phyloP scores from a whole-genome alignment of 2,113 vertebrate genomes.

The Pipa parva region DNA sequence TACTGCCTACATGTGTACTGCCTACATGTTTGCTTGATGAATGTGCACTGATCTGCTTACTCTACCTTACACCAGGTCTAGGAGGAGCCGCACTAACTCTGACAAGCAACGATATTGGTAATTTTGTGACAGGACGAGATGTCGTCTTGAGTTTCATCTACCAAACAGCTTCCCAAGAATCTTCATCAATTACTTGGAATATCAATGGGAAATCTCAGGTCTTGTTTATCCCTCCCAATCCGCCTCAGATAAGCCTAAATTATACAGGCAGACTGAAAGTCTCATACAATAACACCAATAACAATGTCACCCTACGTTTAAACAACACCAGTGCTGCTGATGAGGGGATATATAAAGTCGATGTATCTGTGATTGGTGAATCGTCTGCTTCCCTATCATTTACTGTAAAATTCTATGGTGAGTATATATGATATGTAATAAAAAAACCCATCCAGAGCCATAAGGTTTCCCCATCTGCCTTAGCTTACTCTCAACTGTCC shows the following conservation, averaged over 20 bases:
- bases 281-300: too few species aligned
- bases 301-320: background rate
- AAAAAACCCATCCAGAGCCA: too few species aligned
- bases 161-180: too few species aligned
- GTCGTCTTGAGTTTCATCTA: background rate
- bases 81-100: background rate
- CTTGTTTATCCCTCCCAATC: background rate
- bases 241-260: rapidly evolving
- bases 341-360: background rate
- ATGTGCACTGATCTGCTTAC: too few species aligned
- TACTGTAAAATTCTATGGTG: slow-evolving; percentile 11
- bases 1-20: too few species aligned
- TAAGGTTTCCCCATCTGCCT: too few species aligned
- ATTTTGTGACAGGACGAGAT: background rate
- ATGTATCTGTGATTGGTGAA: background rate
- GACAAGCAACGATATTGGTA: background rate
- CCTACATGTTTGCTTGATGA: too few species aligned
- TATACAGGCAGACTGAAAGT: background rate
- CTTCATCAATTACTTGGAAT: background rate
- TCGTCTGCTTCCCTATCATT: background rate
- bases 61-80: background rate
- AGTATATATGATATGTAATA: background rate
- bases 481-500: too few species aligned
- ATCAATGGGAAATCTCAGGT: background rate
- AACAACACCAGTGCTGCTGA: background rate